Conservation (phyloP, 2,797 vertebrate species). For the Picus viridis region DNA sequence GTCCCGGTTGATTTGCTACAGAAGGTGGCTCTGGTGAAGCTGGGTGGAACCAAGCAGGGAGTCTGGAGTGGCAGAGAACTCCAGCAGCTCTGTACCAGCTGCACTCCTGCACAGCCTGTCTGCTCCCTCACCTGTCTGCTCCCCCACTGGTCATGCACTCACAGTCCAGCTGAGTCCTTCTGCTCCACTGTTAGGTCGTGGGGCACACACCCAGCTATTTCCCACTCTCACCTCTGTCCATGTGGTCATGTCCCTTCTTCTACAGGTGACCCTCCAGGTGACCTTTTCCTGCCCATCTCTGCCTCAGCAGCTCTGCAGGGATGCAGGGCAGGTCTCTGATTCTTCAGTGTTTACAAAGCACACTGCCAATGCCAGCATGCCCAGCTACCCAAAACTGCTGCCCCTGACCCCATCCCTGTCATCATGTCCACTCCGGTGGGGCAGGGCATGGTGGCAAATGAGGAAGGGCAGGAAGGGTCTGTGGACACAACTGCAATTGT, state of each 20-base stretch:
- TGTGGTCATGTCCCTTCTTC: not conserved
- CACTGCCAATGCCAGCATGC: not conserved
- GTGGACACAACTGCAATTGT: not conserved
- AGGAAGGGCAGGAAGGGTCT: not conserved
- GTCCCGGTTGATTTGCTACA: not conserved
- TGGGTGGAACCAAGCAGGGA: not conserved
- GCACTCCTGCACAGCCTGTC: not conserved
- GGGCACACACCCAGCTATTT: not conserved
- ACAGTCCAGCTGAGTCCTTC: not conserved
- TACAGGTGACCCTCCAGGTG: not conserved
- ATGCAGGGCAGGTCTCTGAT: not conserved
- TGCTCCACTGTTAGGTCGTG: rapidly evolving
- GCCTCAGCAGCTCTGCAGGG: rapidly evolving
- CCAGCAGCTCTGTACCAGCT: not conserved
- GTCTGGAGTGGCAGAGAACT: not conserved
- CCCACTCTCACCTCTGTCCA: not conserved
- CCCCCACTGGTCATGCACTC: rapidly evolving
- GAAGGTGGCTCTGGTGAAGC: not conserved
- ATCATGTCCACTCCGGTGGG: rapidly evolving
- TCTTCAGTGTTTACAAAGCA: not conserved
- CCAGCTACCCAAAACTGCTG: not conserved
- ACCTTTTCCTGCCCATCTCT: not conserved
- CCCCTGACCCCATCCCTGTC: not conserved
- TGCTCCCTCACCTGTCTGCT: not conserved
- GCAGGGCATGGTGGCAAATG: not conserved